phyloP scores from a whole-genome alignment of 1,140 invertebrate species.

The Micrasema longulum region DNA sequence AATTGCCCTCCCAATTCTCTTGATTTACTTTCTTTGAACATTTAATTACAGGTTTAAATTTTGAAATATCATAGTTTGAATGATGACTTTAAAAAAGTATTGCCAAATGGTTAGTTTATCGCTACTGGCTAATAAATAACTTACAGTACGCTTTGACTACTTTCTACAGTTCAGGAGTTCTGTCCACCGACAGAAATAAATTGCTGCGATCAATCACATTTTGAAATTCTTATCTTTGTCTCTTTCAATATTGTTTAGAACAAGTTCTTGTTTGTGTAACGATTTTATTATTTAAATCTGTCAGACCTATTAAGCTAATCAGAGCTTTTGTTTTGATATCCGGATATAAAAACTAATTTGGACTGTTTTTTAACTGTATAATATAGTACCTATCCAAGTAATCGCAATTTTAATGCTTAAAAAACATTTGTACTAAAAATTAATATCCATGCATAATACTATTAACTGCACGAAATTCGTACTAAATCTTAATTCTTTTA shows the following conservation, averaged over 20 bases:
- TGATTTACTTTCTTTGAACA: no score
- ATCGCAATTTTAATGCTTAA: no score
- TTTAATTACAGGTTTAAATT: no score
- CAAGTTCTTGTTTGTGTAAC: constrained; percentile 32
- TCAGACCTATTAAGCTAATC: constrained; percentile 18
- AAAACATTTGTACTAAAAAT: no score
- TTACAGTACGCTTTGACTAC: background rate
- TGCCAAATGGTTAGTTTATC: no score
- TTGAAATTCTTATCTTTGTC: constrained; percentile 32
- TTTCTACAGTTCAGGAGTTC: constrained; percentile 17
- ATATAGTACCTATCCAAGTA: background rate
- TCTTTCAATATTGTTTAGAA: constrained; percentile 30
- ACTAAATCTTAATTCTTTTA: no score
- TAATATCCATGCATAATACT: no score
- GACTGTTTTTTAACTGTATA: background rate
- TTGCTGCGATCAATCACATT: constrained; percentile 24
- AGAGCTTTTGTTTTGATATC: constrained; percentile 18
- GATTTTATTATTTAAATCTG: constrained; percentile 25
- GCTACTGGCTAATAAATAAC: no score
- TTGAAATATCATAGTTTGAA: no score
- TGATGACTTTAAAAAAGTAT: no score
- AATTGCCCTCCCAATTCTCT: no score
- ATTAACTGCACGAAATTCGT: no score
- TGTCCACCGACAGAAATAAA: constrained; percentile 15
- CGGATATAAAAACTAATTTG: background rate